Conservation (phyloP, 2,888 invertebrate genomes). For the Portevinia maculata region DNA sequence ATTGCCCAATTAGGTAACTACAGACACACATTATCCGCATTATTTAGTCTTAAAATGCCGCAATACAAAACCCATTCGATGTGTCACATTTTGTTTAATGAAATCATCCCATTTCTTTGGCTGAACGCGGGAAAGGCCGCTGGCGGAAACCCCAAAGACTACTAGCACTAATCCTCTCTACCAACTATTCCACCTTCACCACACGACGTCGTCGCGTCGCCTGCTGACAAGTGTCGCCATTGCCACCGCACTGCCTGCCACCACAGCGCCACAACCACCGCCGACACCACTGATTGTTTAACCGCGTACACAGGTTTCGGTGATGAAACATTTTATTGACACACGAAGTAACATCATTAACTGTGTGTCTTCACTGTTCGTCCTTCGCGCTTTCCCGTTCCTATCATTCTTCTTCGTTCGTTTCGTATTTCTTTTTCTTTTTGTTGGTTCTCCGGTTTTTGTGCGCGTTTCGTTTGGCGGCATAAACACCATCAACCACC, state of each 20-base stretch:
- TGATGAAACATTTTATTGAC: conserved; percentile 74
- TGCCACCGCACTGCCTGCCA: conserved; percentile 15
- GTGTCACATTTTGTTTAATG: conserved; percentile 62
- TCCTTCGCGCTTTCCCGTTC: neutral
- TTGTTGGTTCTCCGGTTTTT: no score
- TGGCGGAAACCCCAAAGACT: conserved; percentile 27
- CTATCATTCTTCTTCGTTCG: neutral
- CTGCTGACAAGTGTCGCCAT: conserved; percentile 50
- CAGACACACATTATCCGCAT: conserved; percentile 10
- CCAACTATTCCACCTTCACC: conserved; percentile 39
- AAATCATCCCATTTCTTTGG: conserved; percentile 62
- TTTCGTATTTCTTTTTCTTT: conserved; percentile 3
- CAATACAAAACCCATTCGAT: conserved; percentile 51
- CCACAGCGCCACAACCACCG: conserved; percentile 6
- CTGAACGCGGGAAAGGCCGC: neutral
- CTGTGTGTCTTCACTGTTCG: conserved; percentile 34
- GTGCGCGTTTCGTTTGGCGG: conserved; percentile 54
- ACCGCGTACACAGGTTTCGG: conserved; percentile 64
- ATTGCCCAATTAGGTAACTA: conserved; percentile 69
- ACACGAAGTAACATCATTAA: conserved; percentile 74
- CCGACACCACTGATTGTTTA: conserved; percentile 38
- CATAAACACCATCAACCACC: conserved; percentile 14
- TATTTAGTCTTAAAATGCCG: conserved; percentile 29
- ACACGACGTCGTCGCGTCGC: conserved; percentile 29
- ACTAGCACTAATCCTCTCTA: conserved; percentile 18